Evolutionary conservation across 2,888 invertebrate genomes (phyloP), one percentile per base, ranked within the genome.

Genomic region (Stenurella melanura): DNA sequence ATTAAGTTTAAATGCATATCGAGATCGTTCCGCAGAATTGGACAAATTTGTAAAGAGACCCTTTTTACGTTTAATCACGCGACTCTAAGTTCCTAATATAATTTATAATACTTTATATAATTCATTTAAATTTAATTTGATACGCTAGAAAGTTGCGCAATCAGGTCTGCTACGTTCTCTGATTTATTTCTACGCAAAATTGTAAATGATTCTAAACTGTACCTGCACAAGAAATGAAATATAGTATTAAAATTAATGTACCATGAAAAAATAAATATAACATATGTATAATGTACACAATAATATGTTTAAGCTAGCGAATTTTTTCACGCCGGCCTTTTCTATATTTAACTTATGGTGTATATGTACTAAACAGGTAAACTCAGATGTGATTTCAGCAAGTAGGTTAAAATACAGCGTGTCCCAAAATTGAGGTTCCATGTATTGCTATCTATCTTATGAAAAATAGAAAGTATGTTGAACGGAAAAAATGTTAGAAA

Each of bases 101-200:
- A 73, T 73, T 73, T 73, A 73, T 73, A 38, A 58, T 21, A n/a
- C 38, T 15, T 73, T 73, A 66, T 73, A 73, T 73, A 38, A 58
- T 21, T 21, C 38, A 19, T 73, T 63, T 66, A 73, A 57, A 66
- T 66, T 64, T 73, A 56, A 73, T 73, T 73, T 73, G 63, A 73
- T 21, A 21, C 42, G 34, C 21, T 19, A 21, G 70, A 12, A 50
- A 42, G 68, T 21, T 5, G 21, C 68, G 56, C n/a, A 68, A 64
- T 64, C 9, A 26, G 61, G 18, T 34, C 18, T 63, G 34, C 10
- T 18, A 38, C 11, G 30, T 63, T 63, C 17, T 34, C 17, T 18
- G 63, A 63, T 58, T 19, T 58, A 58, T 6, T 58, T 58, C 12
- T 18, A 58, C 11, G 11, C 18, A 21, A 17, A 38, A 34, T 63